These are phyloP conservation scores for Xestia ashworthii DNA, from an alignment of 2,888 invertebrate genomes.

Conservation along the genomic window DNA sequence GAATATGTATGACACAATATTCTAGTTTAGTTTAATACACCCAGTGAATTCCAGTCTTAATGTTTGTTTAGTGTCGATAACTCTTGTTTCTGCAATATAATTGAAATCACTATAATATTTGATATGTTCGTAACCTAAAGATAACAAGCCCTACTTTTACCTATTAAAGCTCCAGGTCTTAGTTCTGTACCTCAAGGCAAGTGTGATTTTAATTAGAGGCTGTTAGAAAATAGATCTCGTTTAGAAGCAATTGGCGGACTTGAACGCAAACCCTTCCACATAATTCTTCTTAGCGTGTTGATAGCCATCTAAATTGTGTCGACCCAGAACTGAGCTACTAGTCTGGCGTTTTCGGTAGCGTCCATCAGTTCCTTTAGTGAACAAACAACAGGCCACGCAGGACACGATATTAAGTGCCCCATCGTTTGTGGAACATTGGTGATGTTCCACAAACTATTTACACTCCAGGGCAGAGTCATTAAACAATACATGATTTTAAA, in stretches of 20 bases:
- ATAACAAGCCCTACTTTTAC: conserved; percentile 27
- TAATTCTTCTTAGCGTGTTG: neutral
- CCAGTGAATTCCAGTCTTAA: conserved; percentile 15
- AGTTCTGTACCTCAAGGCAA: neutral
- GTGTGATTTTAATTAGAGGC: neutral
- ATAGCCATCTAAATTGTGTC: too few species aligned
- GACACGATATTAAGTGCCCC: too few species aligned
- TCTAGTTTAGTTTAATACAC: conserved; percentile 37
- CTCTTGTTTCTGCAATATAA: conserved; percentile 33
- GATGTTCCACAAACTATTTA: too few species aligned
- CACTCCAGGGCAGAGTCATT: too few species aligned
- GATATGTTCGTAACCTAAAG: conserved; percentile 19
- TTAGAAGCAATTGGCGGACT: too few species aligned
- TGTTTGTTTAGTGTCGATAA: conserved; percentile 25
- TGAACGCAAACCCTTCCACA: neutral
- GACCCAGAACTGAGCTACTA: too few species aligned
- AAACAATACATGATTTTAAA: neutral
- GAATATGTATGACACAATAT: conserved; percentile 10
- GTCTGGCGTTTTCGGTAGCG: too few species aligned
- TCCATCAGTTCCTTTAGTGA: too few species aligned
- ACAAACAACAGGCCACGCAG: too few species aligned
- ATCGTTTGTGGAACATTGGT: too few species aligned
- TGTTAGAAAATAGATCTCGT: neutral
- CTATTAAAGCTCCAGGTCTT: neutral
- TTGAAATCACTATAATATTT: conserved; percentile 29